phyloP scores from a whole-genome alignment of 2,888 invertebrate genomes.

The Torymus aiolomorphi region DNA sequence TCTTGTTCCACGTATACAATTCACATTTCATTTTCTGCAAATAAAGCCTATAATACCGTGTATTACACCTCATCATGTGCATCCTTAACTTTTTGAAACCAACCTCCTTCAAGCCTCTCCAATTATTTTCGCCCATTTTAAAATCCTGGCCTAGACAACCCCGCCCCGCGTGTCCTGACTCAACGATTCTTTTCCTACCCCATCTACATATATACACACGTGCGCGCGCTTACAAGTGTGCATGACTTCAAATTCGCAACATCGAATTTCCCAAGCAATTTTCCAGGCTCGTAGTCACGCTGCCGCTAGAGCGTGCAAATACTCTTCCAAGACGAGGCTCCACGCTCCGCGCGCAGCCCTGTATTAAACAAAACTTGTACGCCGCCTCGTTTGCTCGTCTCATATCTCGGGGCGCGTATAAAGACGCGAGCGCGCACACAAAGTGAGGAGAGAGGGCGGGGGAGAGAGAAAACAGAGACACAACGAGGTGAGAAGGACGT shows the following conservation, averaged over 20 bases:
- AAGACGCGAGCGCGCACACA: slow-evolving; percentile 4
- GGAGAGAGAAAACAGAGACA: background rate
- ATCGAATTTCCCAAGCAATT: slow-evolving; percentile 29
- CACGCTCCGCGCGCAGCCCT: background rate
- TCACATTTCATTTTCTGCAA: too few relatives aligned
- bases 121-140: too few relatives aligned
- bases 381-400: slow-evolving; percentile 30
- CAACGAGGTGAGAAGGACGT: slow-evolving; percentile 10
- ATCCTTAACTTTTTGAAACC: too few relatives aligned
- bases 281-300: slow-evolving; percentile 25
- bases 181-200: too few relatives aligned
- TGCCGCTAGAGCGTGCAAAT: background rate
- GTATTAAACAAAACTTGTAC: slow-evolving; percentile 41
- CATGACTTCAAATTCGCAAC: slow-evolving; percentile 1
- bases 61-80: too few relatives aligned
- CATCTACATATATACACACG: too few relatives aligned
- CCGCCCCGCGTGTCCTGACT: too few relatives aligned
- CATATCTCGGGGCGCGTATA: slow-evolving; percentile 24
- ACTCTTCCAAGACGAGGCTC: background rate
- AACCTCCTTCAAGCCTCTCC: too few relatives aligned
- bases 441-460: background rate
- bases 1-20: too few relatives aligned
- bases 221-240: background rate
- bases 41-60: too few relatives aligned
- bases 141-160: too few relatives aligned